Evolutionary conservation across 2,113 vertebrate genomes (phyloP).

Genomic region (Spea bombifrons): DNA sequence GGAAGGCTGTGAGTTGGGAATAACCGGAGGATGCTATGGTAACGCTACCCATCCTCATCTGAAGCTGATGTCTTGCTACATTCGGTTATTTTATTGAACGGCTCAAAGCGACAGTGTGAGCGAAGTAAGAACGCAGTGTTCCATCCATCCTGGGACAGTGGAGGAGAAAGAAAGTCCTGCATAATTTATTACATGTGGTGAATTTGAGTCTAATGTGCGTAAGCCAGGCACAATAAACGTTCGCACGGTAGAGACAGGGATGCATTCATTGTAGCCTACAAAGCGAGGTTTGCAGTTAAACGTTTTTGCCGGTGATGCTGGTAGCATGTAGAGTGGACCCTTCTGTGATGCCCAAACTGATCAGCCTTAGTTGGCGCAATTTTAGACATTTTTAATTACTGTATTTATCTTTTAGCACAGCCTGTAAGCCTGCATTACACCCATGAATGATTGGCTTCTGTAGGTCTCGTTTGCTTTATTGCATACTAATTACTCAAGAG

Average conservation of each 20-base stretch:
- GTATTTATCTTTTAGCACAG: no score
- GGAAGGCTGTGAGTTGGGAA: conserved; percentile 3
- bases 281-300: background rate
- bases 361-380: no score
- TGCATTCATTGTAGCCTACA: background rate
- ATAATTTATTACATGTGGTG: conserved; percentile 13
- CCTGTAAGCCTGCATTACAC: no score
- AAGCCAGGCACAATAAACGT: no score
- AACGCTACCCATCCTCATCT: conserved; percentile 6
- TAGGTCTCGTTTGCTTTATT: no score
- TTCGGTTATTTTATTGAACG: conserved; percentile 10
- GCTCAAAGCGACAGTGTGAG: conserved; percentile 13
- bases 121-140: background rate
- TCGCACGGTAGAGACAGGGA: background rate
- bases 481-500: no score
- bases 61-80: background rate
- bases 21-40: conserved; percentile 26
- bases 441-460: no score
- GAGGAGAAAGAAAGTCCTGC: conserved; percentile 6
- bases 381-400: no score
- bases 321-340: no score
- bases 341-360: no score
- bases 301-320: no score
- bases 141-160: background rate
- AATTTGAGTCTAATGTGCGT: background rate